phyloP scores from a whole-genome alignment of 2,888 invertebrate species.

The Adineta ricciae region DNA sequence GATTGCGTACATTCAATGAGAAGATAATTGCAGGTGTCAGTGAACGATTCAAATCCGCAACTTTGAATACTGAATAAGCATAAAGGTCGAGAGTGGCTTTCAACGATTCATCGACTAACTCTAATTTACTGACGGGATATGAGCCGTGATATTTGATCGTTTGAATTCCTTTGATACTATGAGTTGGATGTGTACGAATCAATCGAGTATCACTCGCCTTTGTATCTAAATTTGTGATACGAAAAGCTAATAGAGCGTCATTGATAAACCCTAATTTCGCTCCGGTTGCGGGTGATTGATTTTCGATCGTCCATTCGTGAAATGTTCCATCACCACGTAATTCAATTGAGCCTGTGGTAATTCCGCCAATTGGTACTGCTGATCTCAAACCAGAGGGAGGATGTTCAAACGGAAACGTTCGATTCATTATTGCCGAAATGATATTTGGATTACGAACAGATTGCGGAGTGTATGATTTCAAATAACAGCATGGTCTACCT shows the following conservation, averaged over 20 bases:
- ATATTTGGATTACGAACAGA: neutral
- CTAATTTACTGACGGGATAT: neutral
- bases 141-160: neutral
- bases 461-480: neutral
- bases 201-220: neutral
- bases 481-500: neutral
- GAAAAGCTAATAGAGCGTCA: neutral
- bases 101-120: neutral
- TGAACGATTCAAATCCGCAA: neutral
- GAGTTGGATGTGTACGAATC: neutral
- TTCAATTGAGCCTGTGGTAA: slow-evolving; percentile 23
- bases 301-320: slow-evolving; percentile 26
- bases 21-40: neutral
- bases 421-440: neutral
- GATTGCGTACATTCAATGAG: neutral
- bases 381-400: neutral
- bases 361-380: neutral
- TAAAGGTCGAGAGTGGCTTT: neutral
- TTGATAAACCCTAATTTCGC: neutral
- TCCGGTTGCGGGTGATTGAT: slow-evolving; percentile 16
- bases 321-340: slow-evolving; percentile 28
- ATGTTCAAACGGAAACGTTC: neutral
- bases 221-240: neutral
- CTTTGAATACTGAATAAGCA: neutral
- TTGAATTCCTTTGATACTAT: neutral